Evolutionary conservation across 2,797 vertebrate species (phyloP), one percentile per base, ranked within the genome.

Genomic region (Cyclopterus lumpus): DNA sequence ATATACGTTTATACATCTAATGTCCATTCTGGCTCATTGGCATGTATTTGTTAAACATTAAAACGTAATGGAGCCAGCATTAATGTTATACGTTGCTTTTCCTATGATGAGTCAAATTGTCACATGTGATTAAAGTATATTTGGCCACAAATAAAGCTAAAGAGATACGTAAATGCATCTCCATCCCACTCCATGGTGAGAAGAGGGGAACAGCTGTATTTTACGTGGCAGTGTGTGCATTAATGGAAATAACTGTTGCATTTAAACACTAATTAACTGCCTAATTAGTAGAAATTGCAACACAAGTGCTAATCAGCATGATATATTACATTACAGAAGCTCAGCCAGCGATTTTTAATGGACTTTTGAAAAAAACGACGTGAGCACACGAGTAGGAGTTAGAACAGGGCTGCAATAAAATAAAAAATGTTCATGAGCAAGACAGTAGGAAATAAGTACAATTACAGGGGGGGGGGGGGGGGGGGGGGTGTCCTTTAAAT

Each of bases 401-500:
- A 9, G 75, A 65, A n/a, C 18, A 46, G 55, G 22, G 44, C 78
- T 46, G 78, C 81, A 67, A 67, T 44, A 67, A 70, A 79, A 73
- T 53, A 26, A 74, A 69, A 36, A 67, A 24, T 65, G 82, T 71
- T 85, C 75, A 86, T 85, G 71, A 64, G 49, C 69, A 62, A 16
- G 58, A 68, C 66, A 71, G 53, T 38, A 26, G 55, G 67, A 61
- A 71, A 60, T 65, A 59, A 40, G 42, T 53, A 15, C 18, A 81
- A 68, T 70, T 36, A 74, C 62, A 59, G n/a, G n/a, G n/a, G n/a
- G n/a, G n/a, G n/a, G n/a, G n/a, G n/a, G n/a, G n/a, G n/a, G n/a
- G n/a, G n/a, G n/a, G n/a, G n/a, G n/a, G 67, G 71, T 62, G 53
- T 79, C 42, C 36, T 79, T 69, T 80, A 71, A 82, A 82, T 81